Evolutionary conservation across 2,888 invertebrate species (phyloP).

Genomic region (Poecilobothrus nobilitatus): DNA sequence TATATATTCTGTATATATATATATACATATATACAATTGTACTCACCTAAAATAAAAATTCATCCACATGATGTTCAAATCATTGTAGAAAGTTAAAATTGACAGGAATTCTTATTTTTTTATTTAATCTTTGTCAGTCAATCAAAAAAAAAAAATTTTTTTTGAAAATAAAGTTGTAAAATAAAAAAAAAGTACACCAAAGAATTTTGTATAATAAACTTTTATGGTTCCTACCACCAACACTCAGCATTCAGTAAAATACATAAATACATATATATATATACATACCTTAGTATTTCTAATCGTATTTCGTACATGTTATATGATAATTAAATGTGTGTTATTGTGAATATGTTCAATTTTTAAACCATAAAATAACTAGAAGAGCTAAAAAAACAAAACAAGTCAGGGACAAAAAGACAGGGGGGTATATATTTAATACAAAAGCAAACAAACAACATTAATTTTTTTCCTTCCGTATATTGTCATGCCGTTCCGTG

Average conservation of each 20-base stretch:
- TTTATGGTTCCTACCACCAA: too few relatives aligned
- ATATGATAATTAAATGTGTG: too few relatives aligned
- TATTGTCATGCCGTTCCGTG: slow-evolving; percentile 6
- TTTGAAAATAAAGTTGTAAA: slow-evolving; percentile 3
- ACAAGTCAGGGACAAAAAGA: too few relatives aligned
- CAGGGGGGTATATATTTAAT: background rate
- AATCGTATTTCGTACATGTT: too few relatives aligned
- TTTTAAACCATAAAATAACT: too few relatives aligned
- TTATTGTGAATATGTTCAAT: too few relatives aligned
- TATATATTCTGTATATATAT: background rate
- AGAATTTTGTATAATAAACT: too few relatives aligned
- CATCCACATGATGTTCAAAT: slow-evolving; percentile 6
- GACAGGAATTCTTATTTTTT: background rate
- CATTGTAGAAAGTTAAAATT: slow-evolving; percentile 6
- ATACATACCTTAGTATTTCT: too few relatives aligned
- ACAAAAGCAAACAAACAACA: background rate
- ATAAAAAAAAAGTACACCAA: background rate
- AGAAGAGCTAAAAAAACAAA: too few relatives aligned
- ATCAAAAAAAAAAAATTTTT: background rate
- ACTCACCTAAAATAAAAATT: background rate
- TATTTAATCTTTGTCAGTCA: slow-evolving; percentile 4
- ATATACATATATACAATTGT: background rate
- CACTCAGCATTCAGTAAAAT: too few relatives aligned
- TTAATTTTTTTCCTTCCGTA: slow-evolving; percentile 1
- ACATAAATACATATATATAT: too few relatives aligned